These are phyloP conservation scores for Heterotis niloticus DNA, from an alignment of 2,113 vertebrate genomes.

Conservation along the genomic window DNA sequence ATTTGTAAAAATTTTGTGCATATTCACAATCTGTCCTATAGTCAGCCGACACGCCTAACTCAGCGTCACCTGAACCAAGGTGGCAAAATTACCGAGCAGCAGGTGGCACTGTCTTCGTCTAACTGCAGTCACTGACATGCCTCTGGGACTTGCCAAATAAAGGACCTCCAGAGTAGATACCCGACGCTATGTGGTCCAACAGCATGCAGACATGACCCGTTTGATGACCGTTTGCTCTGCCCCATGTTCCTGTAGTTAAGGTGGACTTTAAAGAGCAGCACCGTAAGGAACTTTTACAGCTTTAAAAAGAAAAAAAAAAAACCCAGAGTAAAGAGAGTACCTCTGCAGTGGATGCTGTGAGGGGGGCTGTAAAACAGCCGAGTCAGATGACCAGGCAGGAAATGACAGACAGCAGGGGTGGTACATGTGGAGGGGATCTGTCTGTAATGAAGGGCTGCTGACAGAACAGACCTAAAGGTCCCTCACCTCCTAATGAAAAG, in stretches of 20 bases:
- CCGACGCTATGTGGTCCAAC: constrained; percentile 24
- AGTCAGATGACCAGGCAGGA: not conserved
- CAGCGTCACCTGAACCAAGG: too few relatives aligned
- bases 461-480: not conserved
- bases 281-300: not conserved
- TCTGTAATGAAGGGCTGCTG: constrained; percentile 3
- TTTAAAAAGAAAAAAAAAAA: constrained; percentile 11
- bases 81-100: too few relatives aligned
- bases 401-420: not conserved
- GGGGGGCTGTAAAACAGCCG: not conserved
- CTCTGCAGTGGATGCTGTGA: not conserved
- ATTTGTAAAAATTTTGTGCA: too few relatives aligned
- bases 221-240: not conserved
- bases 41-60: too few relatives aligned
- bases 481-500: not conserved
- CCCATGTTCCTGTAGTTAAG: not conserved
- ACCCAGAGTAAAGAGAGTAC: not conserved
- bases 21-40: too few relatives aligned
- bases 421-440: not conserved
- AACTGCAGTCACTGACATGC: constrained; percentile 26
- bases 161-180: constrained; percentile 41
- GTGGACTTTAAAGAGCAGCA: not conserved
- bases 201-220: constrained; percentile 13
- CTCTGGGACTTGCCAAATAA: not conserved
- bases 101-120: constrained; percentile 29